phyloP scores from a whole-genome alignment of 2,797 vertebrate species.

The Syndactyla subalaris region DNA sequence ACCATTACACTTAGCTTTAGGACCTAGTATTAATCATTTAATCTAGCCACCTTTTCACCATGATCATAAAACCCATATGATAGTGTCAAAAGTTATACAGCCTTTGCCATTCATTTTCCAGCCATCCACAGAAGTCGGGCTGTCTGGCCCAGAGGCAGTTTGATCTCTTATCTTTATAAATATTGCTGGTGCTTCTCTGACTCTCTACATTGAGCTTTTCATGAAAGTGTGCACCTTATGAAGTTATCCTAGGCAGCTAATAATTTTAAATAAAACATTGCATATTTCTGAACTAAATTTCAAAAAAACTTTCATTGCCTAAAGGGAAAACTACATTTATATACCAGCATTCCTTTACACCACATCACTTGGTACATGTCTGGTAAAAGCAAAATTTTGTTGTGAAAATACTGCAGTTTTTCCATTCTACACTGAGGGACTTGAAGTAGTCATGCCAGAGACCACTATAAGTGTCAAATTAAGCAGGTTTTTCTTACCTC shows the following conservation, averaged over 20 bases:
- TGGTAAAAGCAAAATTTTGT: neutral
- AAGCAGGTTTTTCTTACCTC: neutral
- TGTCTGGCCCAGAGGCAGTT: neutral
- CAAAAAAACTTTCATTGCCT: neutral
- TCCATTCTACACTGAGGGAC: neutral
- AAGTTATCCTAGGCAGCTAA: neutral
- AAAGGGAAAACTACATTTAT: neutral
- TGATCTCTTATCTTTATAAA: neutral
- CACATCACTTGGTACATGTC: neutral
- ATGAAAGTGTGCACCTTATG: neutral
- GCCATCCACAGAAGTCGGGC: neutral
- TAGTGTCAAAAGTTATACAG: neutral
- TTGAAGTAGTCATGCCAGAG: neutral
- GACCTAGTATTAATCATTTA: neutral
- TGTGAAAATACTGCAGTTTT: neutral
- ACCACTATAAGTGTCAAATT: neutral
- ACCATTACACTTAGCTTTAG: neutral
- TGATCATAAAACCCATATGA: neutral
- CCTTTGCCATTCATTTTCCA: neutral
- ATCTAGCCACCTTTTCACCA: neutral
- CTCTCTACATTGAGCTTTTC: neutral
- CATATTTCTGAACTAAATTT: neutral
- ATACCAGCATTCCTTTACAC: neutral
- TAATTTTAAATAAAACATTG: neutral
- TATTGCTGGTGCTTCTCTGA: neutral